Conservation (phyloP, 1,140 invertebrate genomes). For the Procambarus clarkii region DNA sequence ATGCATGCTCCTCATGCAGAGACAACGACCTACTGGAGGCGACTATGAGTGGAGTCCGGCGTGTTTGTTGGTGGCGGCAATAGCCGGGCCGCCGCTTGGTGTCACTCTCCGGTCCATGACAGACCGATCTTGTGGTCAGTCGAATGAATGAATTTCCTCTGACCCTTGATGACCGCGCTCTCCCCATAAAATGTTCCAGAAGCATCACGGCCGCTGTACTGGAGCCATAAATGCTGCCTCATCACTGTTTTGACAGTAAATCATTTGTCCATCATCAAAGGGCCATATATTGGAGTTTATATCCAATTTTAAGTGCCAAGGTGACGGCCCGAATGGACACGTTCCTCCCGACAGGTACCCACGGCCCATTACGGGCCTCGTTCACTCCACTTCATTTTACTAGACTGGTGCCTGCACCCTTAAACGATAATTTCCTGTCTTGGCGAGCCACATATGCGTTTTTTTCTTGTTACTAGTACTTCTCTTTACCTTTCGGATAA, state of each 20-base stretch:
- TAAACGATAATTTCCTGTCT: conserved; percentile 26
- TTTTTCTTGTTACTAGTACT: neutral
- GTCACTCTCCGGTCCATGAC: neutral
- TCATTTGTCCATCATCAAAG: conserved; percentile 62
- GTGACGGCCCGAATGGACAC: conserved; percentile 61
- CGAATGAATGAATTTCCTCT: conserved; percentile 65
- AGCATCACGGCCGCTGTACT: conserved; percentile 56
- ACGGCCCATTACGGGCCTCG: neutral
- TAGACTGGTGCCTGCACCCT: conserved; percentile 36
- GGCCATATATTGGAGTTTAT: conserved; percentile 67
- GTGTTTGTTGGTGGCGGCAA: too few species aligned
- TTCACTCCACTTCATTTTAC: conserved; percentile 38
- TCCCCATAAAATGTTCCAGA: conserved; percentile 59
- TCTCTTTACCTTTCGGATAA: conserved; percentile 16
- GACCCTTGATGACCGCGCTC: conserved; percentile 58
- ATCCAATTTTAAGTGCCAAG: conserved; percentile 56
- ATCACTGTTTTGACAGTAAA: conserved; percentile 67
- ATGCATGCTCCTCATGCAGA: too few species aligned
- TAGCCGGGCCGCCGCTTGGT: too few species aligned
- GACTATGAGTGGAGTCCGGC: too few species aligned
- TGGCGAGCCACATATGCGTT: neutral
- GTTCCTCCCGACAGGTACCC: conserved; percentile 30
- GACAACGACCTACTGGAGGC: too few species aligned
- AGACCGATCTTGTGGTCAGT: conserved; percentile 29
- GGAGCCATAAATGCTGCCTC: conserved; percentile 62